Conservation (phyloP, 2,797 vertebrate genomes). For the Neopelma chrysocephalum region DNA sequence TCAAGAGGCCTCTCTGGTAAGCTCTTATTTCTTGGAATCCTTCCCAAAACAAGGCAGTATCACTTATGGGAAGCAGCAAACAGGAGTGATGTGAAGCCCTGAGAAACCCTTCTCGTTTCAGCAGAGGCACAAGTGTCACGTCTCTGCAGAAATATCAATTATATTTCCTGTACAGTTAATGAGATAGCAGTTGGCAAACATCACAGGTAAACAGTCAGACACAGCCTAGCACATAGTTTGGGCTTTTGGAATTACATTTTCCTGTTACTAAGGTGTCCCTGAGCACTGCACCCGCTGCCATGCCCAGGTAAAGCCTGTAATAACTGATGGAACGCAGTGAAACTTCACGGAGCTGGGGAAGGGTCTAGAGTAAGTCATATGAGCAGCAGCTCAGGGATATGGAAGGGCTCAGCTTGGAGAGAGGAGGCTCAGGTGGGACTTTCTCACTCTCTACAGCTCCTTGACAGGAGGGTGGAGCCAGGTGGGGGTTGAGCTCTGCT, state of each 20-base stretch:
- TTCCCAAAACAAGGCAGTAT: constrained; percentile 59
- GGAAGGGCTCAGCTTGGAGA: not conserved
- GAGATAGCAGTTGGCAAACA: constrained; percentile 66
- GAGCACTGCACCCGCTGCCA: not conserved
- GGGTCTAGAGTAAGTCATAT: not conserved
- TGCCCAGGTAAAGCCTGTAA: not conserved
- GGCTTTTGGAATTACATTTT: not conserved
- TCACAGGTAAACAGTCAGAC: constrained; percentile 62
- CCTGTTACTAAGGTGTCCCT: not conserved
- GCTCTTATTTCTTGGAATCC: constrained; percentile 66
- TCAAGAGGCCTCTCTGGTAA: constrained; percentile 66
- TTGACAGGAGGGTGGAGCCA: not conserved
- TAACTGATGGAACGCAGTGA: not conserved
- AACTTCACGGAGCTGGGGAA: not conserved
- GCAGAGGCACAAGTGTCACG: constrained; percentile 51
- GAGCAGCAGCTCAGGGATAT: not conserved
- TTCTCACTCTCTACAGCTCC: not conserved
- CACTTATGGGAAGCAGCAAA: constrained; percentile 33
- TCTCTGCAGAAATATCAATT: constrained; percentile 67
- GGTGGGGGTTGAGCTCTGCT: not conserved
- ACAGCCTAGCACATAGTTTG: constrained; percentile 14
- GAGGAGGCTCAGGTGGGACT: not conserved
- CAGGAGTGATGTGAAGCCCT: constrained; percentile 22
- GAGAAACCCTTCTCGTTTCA: constrained; percentile 32
- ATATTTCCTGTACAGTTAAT: constrained; percentile 63